These are phyloP conservation scores for Harlomillsia oculata DNA, from an alignment of 1,140 invertebrate species.

Conservation along the genomic window DNA sequence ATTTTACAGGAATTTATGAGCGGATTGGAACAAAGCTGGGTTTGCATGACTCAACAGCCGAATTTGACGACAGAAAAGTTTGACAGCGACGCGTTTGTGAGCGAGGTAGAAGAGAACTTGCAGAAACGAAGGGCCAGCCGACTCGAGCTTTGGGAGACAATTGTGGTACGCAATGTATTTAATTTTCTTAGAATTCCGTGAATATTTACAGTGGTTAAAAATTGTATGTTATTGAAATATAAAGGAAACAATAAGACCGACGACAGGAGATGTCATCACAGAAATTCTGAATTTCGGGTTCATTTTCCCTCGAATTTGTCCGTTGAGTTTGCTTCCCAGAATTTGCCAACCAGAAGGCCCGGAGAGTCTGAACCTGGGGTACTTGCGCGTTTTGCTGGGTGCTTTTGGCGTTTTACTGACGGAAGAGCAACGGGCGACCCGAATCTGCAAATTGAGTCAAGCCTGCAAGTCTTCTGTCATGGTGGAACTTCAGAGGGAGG, in stretches of 20 bases:
- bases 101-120: no score
- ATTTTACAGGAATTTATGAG: conserved; percentile 6
- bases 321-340: not conserved
- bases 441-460: not conserved
- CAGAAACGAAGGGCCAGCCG: no score
- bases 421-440: conserved; percentile 1
- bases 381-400: conserved; percentile 5
- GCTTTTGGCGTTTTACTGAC: conserved; percentile 12
- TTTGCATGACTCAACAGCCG: no score
- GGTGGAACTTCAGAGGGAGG: conserved; percentile 11
- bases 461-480: not conserved
- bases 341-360: not conserved
- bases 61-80: no score
- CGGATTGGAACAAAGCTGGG: conserved; percentile 11
- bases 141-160: no score
- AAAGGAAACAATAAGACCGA: no score
- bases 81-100: no score
- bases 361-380: not conserved
- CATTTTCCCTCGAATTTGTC: conserved; percentile 6
- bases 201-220: no score
- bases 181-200: no score
- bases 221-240: no score
- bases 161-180: no score
- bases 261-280: no score
- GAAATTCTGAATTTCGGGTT: not conserved